Evolutionary conservation across 1,140 invertebrate species (phyloP), one percentile per base, ranked within the genome.

Genomic region (Panagrolaimus sp.): DNA sequence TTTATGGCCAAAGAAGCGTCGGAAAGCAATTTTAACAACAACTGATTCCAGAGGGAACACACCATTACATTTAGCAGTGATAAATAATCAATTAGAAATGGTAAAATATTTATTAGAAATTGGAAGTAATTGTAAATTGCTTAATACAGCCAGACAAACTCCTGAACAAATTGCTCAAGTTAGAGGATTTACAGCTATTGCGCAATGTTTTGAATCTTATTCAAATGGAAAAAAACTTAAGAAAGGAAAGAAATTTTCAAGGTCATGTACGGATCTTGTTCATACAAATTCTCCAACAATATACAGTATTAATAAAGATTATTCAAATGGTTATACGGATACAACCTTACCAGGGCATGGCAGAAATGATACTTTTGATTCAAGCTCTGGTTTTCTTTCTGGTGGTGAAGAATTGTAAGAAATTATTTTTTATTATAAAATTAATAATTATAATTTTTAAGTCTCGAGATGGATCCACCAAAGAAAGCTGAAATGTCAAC

Each of bases 31-130:
- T 38, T 43, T 63, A 11, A 14, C 27, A 31, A 42, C 42, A n/a
- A 16, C 16, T n/a, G 62, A 63, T 63, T 31, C 62, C 11, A 16
- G 62, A n/a, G 62, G 62, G 13, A 63, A 63, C 9, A 63, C 62
- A 14, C 62, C 62, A 4, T 27, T 63, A 4, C 62, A 63, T 43
- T 43, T 63, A n/a, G 62, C 62, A 1, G 62, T 27, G 16, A 63
- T 63, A n/a, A 63, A 27, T 63, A 63, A 63, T 38, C 62, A 63
- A 13, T 27, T 20, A n/a, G 7, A 9, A 9, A 63, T 63, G 38
- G 62, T 43, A 23, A 31, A 63, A 31, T 63, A 63, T 63, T 16
- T 63, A 9, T 25, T 57, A 11, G 51, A 57, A 57, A 27, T 57
- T 27, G 51, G 51, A n/a, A 25, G 20, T 7, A 57, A 57, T 57